These are phyloP conservation scores for Spheniscus humboldti DNA, from an alignment of 2,797 vertebrate genomes.

Conservation along the genomic window DNA sequence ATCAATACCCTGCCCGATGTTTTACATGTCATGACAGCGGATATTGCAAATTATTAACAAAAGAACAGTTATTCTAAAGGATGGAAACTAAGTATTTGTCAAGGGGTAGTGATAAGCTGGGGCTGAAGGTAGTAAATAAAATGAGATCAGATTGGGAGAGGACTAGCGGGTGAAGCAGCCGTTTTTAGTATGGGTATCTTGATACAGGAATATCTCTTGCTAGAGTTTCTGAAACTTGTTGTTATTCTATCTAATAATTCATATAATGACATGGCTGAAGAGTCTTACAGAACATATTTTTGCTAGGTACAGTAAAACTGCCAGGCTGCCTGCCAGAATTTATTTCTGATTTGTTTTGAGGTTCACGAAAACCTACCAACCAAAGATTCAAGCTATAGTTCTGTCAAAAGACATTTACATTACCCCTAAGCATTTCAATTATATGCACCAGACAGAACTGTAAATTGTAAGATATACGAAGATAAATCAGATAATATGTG, in stretches of 20 bases:
- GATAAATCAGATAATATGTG: conserved; percentile 36
- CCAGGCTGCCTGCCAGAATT: conserved; percentile 31
- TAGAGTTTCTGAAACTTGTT: background rate
- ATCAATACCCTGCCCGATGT: background rate
- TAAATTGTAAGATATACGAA: conserved; percentile 32
- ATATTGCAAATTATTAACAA: background rate
- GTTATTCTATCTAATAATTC: conserved; percentile 2
- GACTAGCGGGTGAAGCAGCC: background rate
- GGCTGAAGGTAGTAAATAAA: background rate
- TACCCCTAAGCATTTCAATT: conserved; percentile 32
- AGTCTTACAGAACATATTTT: background rate
- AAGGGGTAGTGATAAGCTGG: background rate
- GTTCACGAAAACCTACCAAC: conserved; percentile 10
- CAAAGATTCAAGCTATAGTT: conserved; percentile 4
- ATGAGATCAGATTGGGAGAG: background rate
- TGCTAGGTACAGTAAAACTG: conserved; percentile 26
- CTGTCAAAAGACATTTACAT: conserved; percentile 16
- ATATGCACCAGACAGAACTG: background rate
- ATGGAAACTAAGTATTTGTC: background rate
- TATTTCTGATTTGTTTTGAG: conserved; percentile 43
- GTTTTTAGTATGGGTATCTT: background rate
- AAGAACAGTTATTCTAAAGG: background rate
- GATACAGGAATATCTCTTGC: background rate
- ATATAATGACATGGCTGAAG: background rate
- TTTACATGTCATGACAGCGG: background rate